Evolutionary conservation across 2,797 vertebrate genomes (phyloP).

Genomic region (Ptychadena robeensis): DNA sequence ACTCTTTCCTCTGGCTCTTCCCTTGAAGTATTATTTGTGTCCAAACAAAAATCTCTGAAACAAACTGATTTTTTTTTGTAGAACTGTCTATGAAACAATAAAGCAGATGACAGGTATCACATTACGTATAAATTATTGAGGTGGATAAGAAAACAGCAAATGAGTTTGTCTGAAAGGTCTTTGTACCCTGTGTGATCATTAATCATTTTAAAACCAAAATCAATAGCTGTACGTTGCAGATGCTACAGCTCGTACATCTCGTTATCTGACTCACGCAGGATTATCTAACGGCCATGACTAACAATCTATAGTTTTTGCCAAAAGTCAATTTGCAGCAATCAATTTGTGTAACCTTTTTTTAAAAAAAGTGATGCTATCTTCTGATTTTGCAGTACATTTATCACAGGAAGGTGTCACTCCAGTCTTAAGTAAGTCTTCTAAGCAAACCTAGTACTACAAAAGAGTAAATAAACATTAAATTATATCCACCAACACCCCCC

Average conservation of each 20-base stretch:
- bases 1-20: neutral
- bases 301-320: slow-evolving; percentile 10
- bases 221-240: slow-evolving; percentile 21
- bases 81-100: neutral
- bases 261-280: slow-evolving; percentile 31
- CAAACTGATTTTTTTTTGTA: neutral
- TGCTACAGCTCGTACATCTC: slow-evolving; percentile 16
- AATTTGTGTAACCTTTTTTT: neutral
- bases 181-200: neutral
- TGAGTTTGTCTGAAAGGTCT: slow-evolving; percentile 4
- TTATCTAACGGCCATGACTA: slow-evolving; percentile 28
- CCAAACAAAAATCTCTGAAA: no score
- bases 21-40: no score
- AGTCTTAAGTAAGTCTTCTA: neutral
- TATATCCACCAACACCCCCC: no score
- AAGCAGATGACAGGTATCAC: neutral
- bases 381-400: neutral
- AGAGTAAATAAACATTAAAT: neutral
- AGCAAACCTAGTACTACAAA: neutral
- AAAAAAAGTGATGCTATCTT: neutral
- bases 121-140: neutral
- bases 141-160: slow-evolving; percentile 6
- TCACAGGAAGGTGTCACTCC: neutral
- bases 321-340: slow-evolving; percentile 14
- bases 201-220: slow-evolving; percentile 15